These are phyloP conservation scores for Oreochromis grahami DNA, from an alignment of 2,797 vertebrate species.

Conservation along the genomic window DNA sequence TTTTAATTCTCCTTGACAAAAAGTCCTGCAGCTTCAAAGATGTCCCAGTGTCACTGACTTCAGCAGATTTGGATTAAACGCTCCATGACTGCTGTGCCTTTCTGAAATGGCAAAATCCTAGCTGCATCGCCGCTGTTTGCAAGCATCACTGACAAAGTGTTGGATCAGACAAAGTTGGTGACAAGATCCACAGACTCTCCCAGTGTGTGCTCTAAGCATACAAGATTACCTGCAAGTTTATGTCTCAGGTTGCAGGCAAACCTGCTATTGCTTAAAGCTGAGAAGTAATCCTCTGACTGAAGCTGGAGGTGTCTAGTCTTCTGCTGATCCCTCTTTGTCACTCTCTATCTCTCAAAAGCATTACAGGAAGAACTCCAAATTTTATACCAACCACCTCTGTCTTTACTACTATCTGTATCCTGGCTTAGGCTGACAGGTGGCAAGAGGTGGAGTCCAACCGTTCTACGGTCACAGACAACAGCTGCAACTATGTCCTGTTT, in stretches of 20 bases:
- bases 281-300: not conserved
- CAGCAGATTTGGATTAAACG: conserved; percentile 10
- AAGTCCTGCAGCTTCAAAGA: conserved; percentile 6
- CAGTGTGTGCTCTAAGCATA: conserved; percentile 13
- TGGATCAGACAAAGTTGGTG: not conserved
- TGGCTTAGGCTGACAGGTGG: conserved; percentile 7
- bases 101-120: not conserved
- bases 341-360: not conserved
- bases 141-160: conserved; percentile 26
- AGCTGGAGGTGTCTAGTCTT: not conserved
- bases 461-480: not conserved
- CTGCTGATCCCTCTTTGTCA: conserved; percentile 8
- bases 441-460: conserved; percentile 41
- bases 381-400: conserved; percentile 11
- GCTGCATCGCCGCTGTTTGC: conserved; percentile 10
- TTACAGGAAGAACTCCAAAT: not conserved
- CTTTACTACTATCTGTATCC: conserved; percentile 8
- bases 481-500: conserved; percentile 5
- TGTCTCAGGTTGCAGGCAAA: conserved; percentile 35
- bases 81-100: not conserved
- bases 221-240: conserved; percentile 22
- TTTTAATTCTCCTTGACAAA: not conserved
- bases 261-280: not conserved
- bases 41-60: not conserved
- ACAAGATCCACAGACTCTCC: conserved; percentile 7